Percentiles rank a stretch among this genome's conserved stretches.
These are phyloP conservation scores for Leptopilina myrica DNA, from an alignment of 2,888 invertebrate genomes.

Conservation along the genomic window DNA sequence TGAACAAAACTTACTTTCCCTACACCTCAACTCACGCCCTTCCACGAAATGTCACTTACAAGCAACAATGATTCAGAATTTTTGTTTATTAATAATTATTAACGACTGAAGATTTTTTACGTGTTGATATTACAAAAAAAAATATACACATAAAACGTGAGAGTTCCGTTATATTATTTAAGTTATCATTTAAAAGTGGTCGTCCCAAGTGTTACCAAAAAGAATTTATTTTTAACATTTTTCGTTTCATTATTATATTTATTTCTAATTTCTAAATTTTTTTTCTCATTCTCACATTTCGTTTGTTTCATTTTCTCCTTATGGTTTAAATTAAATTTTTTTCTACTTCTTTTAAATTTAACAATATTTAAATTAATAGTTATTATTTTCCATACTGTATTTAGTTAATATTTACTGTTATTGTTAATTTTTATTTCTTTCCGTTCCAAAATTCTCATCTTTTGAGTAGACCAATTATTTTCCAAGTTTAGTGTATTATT, in stretches of 20 bases:
- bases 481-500: not conserved
- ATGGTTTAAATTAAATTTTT: too few species aligned
- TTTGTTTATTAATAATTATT: conserved; percentile 62
- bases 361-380: too few species aligned
- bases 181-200: conserved; percentile 39
- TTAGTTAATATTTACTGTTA: too few species aligned
- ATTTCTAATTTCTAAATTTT: too few species aligned
- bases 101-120: conserved; percentile 56
- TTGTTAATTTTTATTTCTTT: too few species aligned
- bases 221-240: not conserved
- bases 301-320: too few species aligned
- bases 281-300: too few species aligned
- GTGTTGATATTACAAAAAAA: conserved; percentile 44
- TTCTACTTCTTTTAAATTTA: too few species aligned
- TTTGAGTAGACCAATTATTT: too few species aligned
- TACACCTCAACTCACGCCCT: not conserved
- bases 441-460: too few species aligned
- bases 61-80: conserved; percentile 42
- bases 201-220: conserved; percentile 33
- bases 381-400: too few species aligned
- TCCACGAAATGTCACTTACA: conserved; percentile 42
- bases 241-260: too few species aligned
- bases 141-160: conserved; percentile 43
- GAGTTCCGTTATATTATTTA: conserved; percentile 42
- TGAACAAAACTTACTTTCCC: conserved; percentile 46